Conservation (phyloP, 2,797 vertebrate species). For the Neosilurus hyrtlii region DNA sequence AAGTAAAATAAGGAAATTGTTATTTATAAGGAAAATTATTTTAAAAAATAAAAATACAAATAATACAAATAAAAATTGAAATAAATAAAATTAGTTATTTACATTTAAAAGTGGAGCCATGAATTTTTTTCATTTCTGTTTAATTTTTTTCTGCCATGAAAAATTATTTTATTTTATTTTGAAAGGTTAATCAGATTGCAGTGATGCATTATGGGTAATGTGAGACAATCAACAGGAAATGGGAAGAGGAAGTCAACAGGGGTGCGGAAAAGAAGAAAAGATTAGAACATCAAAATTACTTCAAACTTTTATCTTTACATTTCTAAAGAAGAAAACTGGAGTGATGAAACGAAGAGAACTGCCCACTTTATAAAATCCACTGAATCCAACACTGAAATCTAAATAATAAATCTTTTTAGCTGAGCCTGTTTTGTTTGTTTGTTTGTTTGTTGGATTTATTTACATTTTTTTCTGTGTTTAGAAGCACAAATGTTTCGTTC, state of each 20-base stretch:
- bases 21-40: background rate
- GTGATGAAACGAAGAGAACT: background rate
- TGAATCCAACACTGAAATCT: background rate
- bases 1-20: background rate
- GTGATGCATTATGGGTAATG: background rate
- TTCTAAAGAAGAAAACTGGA: background rate
- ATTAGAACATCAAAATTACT: background rate
- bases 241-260: conserved; percentile 2
- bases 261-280: background rate
- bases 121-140: background rate
- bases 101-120: background rate
- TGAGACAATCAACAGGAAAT: conserved; percentile 20
- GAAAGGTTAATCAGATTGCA: background rate
- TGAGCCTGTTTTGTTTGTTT: background rate
- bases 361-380: background rate
- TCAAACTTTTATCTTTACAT: background rate
- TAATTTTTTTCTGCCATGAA: background rate
- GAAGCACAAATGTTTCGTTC: conserved; percentile 3
- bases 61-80: background rate
- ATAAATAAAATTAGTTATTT: background rate
- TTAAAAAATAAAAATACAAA: background rate
- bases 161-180: background rate
- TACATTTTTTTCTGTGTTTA: background rate
- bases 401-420: background rate
- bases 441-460: background rate